A percentile compares a stretch with the other conserved stretches of the same genome.
Evolutionary conservation across 2,888 invertebrate genomes (phyloP).

Genomic region (Luperina nickerlii): DNA sequence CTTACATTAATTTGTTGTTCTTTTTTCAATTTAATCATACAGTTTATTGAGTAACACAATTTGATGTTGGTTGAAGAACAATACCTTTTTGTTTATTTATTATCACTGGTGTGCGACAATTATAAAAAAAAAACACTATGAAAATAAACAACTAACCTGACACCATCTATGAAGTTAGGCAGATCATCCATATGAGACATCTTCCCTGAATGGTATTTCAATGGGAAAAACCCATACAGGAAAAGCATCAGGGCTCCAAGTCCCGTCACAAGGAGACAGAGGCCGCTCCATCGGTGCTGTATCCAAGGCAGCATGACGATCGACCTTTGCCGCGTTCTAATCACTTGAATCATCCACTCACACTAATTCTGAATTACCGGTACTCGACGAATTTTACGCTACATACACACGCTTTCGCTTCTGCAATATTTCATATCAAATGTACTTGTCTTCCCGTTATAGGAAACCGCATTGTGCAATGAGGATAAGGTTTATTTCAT

Average conservation of each 20-base stretch:
- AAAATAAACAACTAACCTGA: constrained; percentile 83
- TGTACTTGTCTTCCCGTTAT: constrained; percentile 61
- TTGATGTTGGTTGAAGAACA: not conserved
- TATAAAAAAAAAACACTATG: not conserved
- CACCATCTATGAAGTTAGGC: constrained; percentile 88
- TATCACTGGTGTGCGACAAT: not conserved
- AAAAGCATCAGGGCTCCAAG: constrained; percentile 86
- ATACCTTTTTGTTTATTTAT: not conserved
- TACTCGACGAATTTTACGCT: constrained; percentile 45
- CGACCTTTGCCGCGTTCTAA: constrained; percentile 46
- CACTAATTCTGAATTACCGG: constrained; percentile 51
- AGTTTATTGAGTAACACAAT: not conserved
- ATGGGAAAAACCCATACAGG: constrained; percentile 91
- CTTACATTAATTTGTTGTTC: not conserved
- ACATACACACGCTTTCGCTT: constrained; percentile 67
- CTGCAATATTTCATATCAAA: constrained; percentile 63
- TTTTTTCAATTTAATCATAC: no score
- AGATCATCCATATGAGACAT: constrained; percentile 88
- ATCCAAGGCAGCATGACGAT: constrained; percentile 82
- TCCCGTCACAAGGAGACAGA: constrained; percentile 82
- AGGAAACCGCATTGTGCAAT: constrained; percentile 73
- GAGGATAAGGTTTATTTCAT: constrained; percentile 54
- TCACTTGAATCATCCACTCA: constrained; percentile 50
- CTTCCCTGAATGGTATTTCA: constrained; percentile 88
- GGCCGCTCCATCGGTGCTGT: constrained; percentile 84